Evolutionary conservation across 2,888 invertebrate species (phyloP), one percentile per base, ranked within the genome.

Genomic region (Stomorhina lunata): DNA sequence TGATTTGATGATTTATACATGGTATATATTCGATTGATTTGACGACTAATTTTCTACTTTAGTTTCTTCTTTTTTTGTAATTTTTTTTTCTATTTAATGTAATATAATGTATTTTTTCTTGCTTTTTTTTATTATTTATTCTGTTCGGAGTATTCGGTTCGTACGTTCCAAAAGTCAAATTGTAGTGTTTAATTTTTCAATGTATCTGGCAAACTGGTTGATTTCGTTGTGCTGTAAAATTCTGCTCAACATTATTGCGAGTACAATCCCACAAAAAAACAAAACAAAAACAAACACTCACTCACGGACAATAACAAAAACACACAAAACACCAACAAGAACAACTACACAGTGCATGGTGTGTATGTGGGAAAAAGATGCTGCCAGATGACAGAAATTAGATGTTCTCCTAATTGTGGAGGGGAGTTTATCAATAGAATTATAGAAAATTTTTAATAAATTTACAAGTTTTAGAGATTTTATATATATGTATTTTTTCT

Each of bases 121-220:
- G 40, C 53, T 77, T 40, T 66, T 66, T 22, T 59, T 17, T 15
- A 65, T 57, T 69, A 57, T 65, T 32, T 68, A 9, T 40, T 59
- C 25, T 75, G 50, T 69, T n/a, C n/a, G n/a, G n/a, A n/a, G n/a
- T n/a, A n/a, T n/a, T n/a, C n/a, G n/a, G n/a, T n/a, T n/a, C n/a
- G 63, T 75, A 59, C 57, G 73, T 75, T 76, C 59, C 75, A 76
- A 82, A 82, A 68, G 37, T 79, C 65, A 82, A 78, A 73, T 50
- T 57, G 37, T 63, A 81, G 63, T 78, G 78, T 53, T 71, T 76
- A 50, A 69, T 43, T 76, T 71, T 75, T 65, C 66, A 79, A 82
- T 71, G 82, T 76, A 75, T 82, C 82, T 82, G 79, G 59, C 53
- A 71, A 82, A 79, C 82, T 82, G 82, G 79, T 82, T 81, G 65